These are phyloP conservation scores for Imbricaverruca yamaguchii DNA, from an alignment of 2,888 invertebrate genomes.

Conservation along the genomic window DNA sequence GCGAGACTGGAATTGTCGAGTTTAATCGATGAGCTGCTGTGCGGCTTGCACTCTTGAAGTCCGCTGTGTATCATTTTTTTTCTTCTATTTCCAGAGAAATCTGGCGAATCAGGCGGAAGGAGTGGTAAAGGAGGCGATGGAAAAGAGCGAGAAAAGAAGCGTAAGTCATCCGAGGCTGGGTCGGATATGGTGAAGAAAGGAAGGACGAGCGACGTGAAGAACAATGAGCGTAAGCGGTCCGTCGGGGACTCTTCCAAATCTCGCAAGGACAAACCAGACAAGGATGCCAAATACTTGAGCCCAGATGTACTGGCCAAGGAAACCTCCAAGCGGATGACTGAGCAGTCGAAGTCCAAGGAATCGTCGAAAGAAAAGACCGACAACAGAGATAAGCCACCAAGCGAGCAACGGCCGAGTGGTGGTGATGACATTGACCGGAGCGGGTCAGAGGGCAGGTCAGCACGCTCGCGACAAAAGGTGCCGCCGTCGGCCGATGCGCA, in stretches of 20 bases:
- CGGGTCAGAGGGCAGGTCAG: too few relatives aligned
- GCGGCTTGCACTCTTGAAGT: too few relatives aligned
- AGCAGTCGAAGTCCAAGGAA: too few relatives aligned
- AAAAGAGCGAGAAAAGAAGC: constrained; percentile 25
- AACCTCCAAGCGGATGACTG: too few relatives aligned
- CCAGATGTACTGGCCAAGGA: too few relatives aligned
- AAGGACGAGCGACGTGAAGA: constrained; percentile 23
- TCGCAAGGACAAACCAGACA: not conserved
- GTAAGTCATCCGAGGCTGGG: constrained; percentile 21
- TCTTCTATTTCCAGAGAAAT: constrained; percentile 17
- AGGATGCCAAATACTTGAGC: not conserved
- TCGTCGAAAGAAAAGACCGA: too few relatives aligned
- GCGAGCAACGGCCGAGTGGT: too few relatives aligned
- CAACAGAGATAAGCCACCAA: too few relatives aligned
- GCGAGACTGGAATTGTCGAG: too few relatives aligned
- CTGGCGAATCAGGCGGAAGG: constrained; percentile 26
- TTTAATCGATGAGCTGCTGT: too few relatives aligned
- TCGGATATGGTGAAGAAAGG: constrained; percentile 25
- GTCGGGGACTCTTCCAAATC: not conserved
- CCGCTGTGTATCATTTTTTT: not conserved
- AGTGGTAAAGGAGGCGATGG: not conserved
- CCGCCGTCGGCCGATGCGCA: not conserved
- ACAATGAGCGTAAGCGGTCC: constrained; percentile 7
- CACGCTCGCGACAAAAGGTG: too few relatives aligned
- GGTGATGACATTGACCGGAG: too few relatives aligned